phyloP scores from a whole-genome alignment of 1,140 invertebrate genomes.

The Orchestia grillus region DNA sequence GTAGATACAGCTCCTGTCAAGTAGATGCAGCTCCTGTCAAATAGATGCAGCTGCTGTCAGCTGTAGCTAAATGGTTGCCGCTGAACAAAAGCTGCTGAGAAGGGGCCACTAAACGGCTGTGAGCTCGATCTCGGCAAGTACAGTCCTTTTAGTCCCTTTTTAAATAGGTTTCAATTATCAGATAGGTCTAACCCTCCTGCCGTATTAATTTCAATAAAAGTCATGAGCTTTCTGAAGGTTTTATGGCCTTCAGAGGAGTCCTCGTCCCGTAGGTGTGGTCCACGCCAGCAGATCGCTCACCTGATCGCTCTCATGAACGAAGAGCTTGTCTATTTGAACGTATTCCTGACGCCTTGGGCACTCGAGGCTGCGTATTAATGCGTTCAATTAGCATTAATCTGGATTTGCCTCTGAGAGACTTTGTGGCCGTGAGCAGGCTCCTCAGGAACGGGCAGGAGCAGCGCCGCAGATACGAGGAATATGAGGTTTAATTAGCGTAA shows the following conservation, averaged over 20 bases:
- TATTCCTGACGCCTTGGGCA: not conserved
- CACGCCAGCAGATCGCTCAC: not conserved
- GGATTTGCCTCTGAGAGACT: not conserved
- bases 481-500: too few relatives aligned
- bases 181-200: not conserved
- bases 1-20: too few relatives aligned
- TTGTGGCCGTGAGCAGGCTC: not conserved
- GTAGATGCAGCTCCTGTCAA: too few relatives aligned
- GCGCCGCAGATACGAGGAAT: too few relatives aligned
- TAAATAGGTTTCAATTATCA: not conserved
- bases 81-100: too few relatives aligned
- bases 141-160: not conserved
- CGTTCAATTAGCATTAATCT: not conserved
- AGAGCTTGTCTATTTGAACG: not conserved
- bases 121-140: too few relatives aligned
- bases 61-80: too few relatives aligned
- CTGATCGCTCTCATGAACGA: not conserved
- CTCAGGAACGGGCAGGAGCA: not conserved
- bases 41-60: too few relatives aligned
- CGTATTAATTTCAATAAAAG: not conserved
- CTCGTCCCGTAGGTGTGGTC: not conserved
- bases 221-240: not conserved
- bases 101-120: too few relatives aligned
- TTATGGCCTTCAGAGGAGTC: not conserved
- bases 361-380: not conserved